phyloP scores from a whole-genome alignment of 1,140 invertebrate species.

The Dreissena rostriformis region DNA sequence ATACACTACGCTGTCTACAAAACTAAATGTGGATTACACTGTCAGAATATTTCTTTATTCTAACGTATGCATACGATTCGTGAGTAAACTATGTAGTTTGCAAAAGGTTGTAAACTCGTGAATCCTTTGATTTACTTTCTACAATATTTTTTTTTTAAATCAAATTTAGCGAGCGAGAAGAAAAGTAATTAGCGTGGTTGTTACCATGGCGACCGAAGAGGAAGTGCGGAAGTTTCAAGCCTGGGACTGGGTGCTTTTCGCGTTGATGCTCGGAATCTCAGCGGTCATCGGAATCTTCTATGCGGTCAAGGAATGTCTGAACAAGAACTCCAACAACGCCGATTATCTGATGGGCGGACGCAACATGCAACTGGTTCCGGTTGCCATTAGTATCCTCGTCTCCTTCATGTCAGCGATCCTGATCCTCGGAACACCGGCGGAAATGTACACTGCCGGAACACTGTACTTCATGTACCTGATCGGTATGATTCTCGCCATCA shows the following conservation, averaged over 20 bases:
- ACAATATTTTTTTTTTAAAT: too few relatives aligned
- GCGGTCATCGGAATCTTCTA: slow-evolving; percentile 91
- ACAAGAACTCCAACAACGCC: slow-evolving; percentile 89
- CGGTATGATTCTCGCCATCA: slow-evolving; percentile 63
- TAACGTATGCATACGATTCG: too few relatives aligned
- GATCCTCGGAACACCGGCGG: slow-evolving; percentile 81
- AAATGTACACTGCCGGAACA: slow-evolving; percentile 76
- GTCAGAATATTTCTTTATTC: too few relatives aligned
- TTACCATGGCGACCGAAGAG: background rate
- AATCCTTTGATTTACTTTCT: too few relatives aligned
- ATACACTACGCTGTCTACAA: too few relatives aligned
- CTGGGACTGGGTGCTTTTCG: slow-evolving; percentile 71
- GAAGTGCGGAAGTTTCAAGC: slow-evolving; percentile 54
- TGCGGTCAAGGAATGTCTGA: slow-evolving; percentile 85
- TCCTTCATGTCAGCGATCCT: slow-evolving; percentile 80
- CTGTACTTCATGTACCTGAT: slow-evolving; percentile 70
- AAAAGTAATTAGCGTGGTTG: too few relatives aligned
- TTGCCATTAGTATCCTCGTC: slow-evolving; percentile 79
- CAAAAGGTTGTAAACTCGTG: too few relatives aligned
- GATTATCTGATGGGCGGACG: slow-evolving; percentile 90
- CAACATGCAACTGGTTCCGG: slow-evolving; percentile 86
- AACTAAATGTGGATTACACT: too few relatives aligned
- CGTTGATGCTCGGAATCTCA: slow-evolving; percentile 67
- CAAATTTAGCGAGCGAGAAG: too few relatives aligned
- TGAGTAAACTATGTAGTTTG: too few relatives aligned